phyloP scores from a whole-genome alignment of 2,797 vertebrate species.

The Semotilus atromaculatus region DNA sequence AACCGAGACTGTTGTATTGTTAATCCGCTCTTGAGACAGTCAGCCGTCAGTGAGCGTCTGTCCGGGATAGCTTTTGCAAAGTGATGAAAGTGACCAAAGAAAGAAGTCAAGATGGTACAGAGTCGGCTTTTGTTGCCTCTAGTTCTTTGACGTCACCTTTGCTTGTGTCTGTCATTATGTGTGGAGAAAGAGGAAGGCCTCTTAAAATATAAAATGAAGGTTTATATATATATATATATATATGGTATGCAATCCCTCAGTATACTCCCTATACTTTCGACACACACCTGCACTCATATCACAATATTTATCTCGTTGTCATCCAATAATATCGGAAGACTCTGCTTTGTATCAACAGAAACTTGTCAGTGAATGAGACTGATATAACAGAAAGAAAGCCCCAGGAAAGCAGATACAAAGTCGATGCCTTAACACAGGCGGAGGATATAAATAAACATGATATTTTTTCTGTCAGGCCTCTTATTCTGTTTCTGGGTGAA shows the following conservation, averaged over 20 bases:
- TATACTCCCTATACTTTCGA: constrained; percentile 14
- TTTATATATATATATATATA: neutral
- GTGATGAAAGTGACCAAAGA: neutral
- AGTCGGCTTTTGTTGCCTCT: neutral
- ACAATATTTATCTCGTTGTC: constrained; percentile 6
- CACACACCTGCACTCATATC: constrained; percentile 8
- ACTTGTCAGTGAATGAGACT: constrained; percentile 12
- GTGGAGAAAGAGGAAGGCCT: too few species aligned
- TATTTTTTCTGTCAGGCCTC: constrained; percentile 14
- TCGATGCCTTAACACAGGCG: neutral
- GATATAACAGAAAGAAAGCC: constrained; percentile 18
- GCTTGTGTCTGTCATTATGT: too few species aligned
- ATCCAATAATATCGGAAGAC: neutral
- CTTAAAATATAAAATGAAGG: neutral
- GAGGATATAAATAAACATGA: constrained; percentile 47
- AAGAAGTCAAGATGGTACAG: neutral
- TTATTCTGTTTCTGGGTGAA: constrained; percentile 9
- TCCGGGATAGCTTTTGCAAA: neutral
- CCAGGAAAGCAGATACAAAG: constrained; percentile 18
- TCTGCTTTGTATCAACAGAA: neutral
- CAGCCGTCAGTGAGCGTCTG: neutral
- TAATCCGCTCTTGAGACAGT: neutral
- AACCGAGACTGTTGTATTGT: constrained; percentile 1
- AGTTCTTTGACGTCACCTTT: neutral
- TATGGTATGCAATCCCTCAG: neutral